Evolutionary conservation across 2,797 vertebrate genomes (phyloP), one percentile per base, ranked within the genome.

Genomic region (Adrianichthys oophorus): DNA sequence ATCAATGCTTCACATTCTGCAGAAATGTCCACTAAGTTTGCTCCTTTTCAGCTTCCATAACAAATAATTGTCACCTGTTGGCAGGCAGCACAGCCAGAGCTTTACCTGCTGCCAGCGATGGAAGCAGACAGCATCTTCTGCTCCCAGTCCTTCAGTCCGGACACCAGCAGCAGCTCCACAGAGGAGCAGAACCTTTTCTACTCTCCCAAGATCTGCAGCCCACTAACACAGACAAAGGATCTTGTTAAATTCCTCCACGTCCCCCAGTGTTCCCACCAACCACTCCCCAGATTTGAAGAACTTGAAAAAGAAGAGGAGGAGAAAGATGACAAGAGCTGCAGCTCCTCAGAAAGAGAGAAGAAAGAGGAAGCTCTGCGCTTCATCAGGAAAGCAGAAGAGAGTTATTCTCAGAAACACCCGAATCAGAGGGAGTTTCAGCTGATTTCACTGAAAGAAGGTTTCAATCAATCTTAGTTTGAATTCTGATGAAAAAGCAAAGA

Each of bases 61-160:
- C 46, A 23, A 59, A 5, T 42, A 15, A 7, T 15, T 16, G 16
- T 58, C 37, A 16, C 17, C 32, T 74, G 49, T 58, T 8, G 2
- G 5, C 75, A 98, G 96, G 94, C 96, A 59, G 86, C 89, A 37
- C 89, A 94, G 78, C 94, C 95, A 7, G 96, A 98, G 84, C 91
- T 98, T 0, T 98, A 98, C 87, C 89, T 98, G 73, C 87, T 98
- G 71, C 90, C 92, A 5, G 41, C 74, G 54, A 75, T 76, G 70
- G 90, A 92, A 54, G 82, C 78, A 41, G 83, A 90, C 73, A 85
- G 90, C 85, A 92, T 90, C 54, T 55, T 87, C 76, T 91, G 85
- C 83, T 92, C 89, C 15, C 85, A 82, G 48, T 87, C 91, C 19
- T 52, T 87, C 85, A 85, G 77, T 72, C 70, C 88, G 66, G 91